Evolutionary conservation across 2,797 vertebrate genomes (phyloP).

Genomic region (Chaetodon trifasciatus): DNA sequence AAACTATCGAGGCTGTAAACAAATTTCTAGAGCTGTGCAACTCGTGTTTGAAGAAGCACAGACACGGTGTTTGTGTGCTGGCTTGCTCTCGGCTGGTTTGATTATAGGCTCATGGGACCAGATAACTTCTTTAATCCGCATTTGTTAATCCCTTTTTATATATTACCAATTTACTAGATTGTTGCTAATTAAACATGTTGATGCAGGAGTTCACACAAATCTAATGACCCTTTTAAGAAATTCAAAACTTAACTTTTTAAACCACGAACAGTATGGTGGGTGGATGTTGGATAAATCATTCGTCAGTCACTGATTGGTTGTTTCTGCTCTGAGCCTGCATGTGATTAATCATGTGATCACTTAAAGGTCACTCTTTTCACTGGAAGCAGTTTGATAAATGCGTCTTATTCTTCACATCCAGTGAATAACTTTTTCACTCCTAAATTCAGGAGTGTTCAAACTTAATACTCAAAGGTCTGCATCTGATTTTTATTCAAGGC

Average conservation of each 20-base stretch:
- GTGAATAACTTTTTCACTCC: too few species aligned
- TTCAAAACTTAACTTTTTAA: too few species aligned
- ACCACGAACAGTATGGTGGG: neutral
- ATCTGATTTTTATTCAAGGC: too few species aligned
- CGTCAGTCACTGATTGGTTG: slow-evolving; percentile 5
- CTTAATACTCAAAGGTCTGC: too few species aligned
- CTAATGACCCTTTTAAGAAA: neutral
- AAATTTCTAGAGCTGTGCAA: neutral
- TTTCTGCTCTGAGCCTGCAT: neutral
- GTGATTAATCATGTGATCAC: slow-evolving; percentile 1
- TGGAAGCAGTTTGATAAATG: neutral
- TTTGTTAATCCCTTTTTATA: neutral
- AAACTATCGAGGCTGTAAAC: neutral
- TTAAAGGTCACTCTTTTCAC: neutral
- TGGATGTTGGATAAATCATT: neutral
- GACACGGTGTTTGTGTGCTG: too few species aligned
- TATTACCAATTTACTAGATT: neutral
- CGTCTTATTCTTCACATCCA: neutral
- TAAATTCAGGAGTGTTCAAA: too few species aligned
- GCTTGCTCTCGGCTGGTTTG: neutral
- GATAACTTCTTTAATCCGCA: neutral
- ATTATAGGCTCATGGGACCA: neutral
- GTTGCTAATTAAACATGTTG: neutral
- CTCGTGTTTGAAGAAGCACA: neutral
- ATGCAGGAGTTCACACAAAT: neutral